Evolutionary conservation across 2,113 vertebrate species (phyloP).

Genomic region (Meriones unguiculatus): DNA sequence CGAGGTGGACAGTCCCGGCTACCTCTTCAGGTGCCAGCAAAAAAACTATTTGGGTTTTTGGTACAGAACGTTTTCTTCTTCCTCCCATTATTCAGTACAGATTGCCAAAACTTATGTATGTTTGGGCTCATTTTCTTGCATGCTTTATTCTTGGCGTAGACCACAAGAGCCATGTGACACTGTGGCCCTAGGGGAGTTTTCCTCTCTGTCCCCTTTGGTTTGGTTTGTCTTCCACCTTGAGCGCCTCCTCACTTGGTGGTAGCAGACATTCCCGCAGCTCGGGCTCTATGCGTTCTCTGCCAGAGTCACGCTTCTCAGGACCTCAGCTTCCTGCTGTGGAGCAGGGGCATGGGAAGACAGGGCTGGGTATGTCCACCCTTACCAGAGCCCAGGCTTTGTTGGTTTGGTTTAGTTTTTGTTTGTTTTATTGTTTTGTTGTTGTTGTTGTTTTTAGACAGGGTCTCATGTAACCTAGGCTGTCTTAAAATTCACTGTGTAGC

Average conservation of each 20-base stretch:
- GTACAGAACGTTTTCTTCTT: neutral
- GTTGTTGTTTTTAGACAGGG: neutral
- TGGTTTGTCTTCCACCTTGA: neutral
- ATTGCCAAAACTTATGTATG: neutral
- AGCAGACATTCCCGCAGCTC: too few species aligned
- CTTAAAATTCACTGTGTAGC: neutral
- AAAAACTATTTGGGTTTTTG: neutral
- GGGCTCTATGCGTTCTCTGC: neutral
- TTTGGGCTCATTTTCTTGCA: neutral
- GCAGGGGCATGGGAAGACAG: neutral
- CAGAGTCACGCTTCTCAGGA: neutral
- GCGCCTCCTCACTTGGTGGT: neutral
- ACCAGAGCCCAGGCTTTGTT: neutral
- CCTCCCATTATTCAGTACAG: neutral
- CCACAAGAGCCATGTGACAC: neutral
- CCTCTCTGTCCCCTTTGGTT: neutral
- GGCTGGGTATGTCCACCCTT: neutral
- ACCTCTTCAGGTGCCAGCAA: neutral
- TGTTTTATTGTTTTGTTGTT: neutral
- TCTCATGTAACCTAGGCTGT: neutral
- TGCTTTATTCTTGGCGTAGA: neutral
- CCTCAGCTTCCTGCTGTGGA: too few species aligned
- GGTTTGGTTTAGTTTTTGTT: neutral
- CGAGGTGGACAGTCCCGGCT: neutral
- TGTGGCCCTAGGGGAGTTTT: neutral